Percentiles rank a stretch among this genome's conserved stretches.
phyloP scores from a whole-genome alignment of 2,797 vertebrate genomes.

The Mallotus villosus region DNA sequence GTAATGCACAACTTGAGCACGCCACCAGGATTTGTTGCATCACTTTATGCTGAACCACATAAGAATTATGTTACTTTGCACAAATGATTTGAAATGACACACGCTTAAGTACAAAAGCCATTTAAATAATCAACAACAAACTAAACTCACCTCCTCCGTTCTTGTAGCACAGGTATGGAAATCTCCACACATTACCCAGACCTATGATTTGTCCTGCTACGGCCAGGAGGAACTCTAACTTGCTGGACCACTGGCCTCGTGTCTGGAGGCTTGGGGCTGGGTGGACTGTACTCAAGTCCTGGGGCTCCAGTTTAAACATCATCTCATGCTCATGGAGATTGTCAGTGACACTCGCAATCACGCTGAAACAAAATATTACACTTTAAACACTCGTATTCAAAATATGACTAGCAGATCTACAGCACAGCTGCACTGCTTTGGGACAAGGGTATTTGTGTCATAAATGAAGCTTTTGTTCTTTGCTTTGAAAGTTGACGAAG shows the following conservation, averaged over 20 bases:
- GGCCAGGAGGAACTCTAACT: slow-evolving; percentile 78
- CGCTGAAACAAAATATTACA: not conserved
- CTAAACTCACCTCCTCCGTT: slow-evolving; percentile 77
- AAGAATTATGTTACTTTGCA: not conserved
- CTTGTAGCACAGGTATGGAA: slow-evolving; percentile 83
- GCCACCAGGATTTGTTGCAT: too few species aligned
- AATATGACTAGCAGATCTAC: slow-evolving; percentile 31
- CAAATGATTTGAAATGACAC: not conserved
- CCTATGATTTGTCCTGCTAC: slow-evolving; percentile 83
- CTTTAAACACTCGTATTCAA: slow-evolving; percentile 23
- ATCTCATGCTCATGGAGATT: slow-evolving; percentile 44
- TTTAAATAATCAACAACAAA: too few species aligned
- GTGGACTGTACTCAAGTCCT: slow-evolving; percentile 22
- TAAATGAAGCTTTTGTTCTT: slow-evolving; percentile 70
- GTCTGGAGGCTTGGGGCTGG: slow-evolving; percentile 23
- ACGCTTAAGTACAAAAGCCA: too few species aligned
- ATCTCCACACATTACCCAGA: slow-evolving; percentile 81
- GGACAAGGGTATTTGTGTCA: slow-evolving; percentile 45
- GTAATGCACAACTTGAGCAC: too few species aligned
- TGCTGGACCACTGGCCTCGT: slow-evolving; percentile 78
- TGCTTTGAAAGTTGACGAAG: slow-evolving; percentile 43
- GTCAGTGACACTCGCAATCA: slow-evolving; percentile 59
- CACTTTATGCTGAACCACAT: too few species aligned
- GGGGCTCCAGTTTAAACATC: slow-evolving; percentile 46
- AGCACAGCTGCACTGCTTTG: slow-evolving; percentile 37